phyloP scores from a whole-genome alignment of 1,140 invertebrate genomes.

The Panagrolaimus sp. region DNA sequence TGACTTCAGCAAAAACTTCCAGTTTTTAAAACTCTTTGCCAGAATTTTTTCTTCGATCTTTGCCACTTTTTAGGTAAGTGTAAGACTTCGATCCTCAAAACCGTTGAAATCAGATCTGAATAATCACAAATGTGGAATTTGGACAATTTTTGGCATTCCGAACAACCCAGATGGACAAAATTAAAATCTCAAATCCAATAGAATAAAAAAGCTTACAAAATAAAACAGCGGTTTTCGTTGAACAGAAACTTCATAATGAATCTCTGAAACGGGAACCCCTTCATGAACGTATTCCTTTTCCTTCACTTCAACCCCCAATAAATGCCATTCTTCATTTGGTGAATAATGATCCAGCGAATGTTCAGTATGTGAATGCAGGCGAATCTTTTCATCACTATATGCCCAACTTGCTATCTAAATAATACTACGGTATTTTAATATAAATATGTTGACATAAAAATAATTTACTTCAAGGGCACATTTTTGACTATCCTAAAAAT shows the following conservation, averaged over 20 bases:
- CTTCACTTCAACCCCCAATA: constrained; percentile 23
- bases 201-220: constrained; percentile 39
- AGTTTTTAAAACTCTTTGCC: too few relatives aligned
- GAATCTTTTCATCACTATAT: constrained; percentile 49
- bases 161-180: too few relatives aligned
- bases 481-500: constrained; percentile 47
- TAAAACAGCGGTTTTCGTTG: constrained; percentile 50
- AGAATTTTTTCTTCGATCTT: too few relatives aligned
- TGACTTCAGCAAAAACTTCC: too few relatives aligned
- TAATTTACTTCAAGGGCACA: constrained; percentile 48
- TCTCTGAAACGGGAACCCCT: constrained; percentile 48
- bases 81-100: too few relatives aligned
- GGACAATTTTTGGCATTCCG: too few relatives aligned
- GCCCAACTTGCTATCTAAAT: constrained; percentile 50
- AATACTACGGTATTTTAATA: constrained; percentile 26
- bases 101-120: too few relatives aligned
- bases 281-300: constrained; percentile 51
- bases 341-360: constrained; percentile 48
- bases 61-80: too few relatives aligned
- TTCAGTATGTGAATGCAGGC: constrained; percentile 45
- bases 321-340: constrained; percentile 50
- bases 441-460: too few relatives aligned
- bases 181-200: too few relatives aligned
- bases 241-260: constrained; percentile 48
- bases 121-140: too few relatives aligned